These are phyloP conservation scores for Bujurquina vittata DNA, from an alignment of 2,113 vertebrate species.

Conservation along the genomic window DNA sequence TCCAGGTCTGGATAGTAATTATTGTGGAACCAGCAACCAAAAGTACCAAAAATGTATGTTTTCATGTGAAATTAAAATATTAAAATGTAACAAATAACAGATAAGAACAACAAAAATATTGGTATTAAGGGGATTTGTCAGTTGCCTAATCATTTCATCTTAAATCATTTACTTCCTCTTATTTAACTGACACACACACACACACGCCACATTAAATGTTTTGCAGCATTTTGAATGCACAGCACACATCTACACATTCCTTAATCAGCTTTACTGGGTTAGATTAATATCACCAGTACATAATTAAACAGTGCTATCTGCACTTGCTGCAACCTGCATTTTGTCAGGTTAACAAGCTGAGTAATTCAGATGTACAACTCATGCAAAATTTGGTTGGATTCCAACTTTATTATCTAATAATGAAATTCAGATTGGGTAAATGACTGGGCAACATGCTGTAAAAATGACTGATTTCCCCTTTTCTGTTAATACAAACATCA, in stretches of 20 bases:
- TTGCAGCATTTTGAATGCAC: neutral
- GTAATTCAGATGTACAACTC: neutral
- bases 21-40: neutral
- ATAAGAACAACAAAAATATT: neutral
- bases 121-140: neutral
- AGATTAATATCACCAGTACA: neutral
- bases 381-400: neutral
- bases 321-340: neutral
- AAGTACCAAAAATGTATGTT: accelerated
- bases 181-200: neutral
- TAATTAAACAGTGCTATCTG: accelerated
- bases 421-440: neutral
- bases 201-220: neutral
- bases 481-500: neutral
- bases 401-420: neutral
- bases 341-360: neutral
- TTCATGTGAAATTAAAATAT: neutral
- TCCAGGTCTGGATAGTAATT: neutral
- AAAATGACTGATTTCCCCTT: neutral
- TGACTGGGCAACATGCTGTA: neutral
- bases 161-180: neutral
- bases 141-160: neutral
- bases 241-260: neutral
- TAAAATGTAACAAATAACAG: neutral
- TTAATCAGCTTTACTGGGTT: neutral